Evolutionary conservation across 2,797 vertebrate genomes (phyloP), one percentile per base, ranked within the genome.

Genomic region (Clarias fuscus): DNA sequence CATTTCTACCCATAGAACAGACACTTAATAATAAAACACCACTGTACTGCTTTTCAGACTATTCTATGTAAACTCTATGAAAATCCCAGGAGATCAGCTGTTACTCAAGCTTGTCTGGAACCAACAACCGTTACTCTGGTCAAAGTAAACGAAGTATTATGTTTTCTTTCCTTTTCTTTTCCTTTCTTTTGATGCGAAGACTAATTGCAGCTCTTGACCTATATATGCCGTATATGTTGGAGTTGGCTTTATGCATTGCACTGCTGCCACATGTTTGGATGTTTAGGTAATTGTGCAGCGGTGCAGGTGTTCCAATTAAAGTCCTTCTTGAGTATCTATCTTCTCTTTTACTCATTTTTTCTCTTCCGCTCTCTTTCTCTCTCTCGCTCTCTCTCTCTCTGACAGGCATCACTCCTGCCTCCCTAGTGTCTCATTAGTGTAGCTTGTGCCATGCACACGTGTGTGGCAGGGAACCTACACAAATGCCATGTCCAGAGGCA

Each of bases 361-460:
- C 27, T 43, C 37, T 22, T 30, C 22, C 48, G 37, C 67, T 73
- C 68, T 75, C 70, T 84, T n/a, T 30, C 59, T 75, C 82, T 71
- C 30, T 81, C 37, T 48, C 61, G 43, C 78, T 80, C 33, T 65
- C 80, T 58, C 14, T 85, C 73, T 85, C 84, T 64, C 40, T 58
- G 85, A 71, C 73, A 84, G 82, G 30, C 40, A n/a, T 82, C 83
- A 84, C 82, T 86, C 67, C 7, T 61, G 40, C 71, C 43, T 89
- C 87, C 92, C 91, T 78, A 6, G 89, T 91, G 93, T 87, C 91
- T 95, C 92, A 93, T 95, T 95, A 94, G 91, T 85, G 90, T 86
- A 83, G 90, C 87, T 87, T 90, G 89, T 91, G 89, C 86, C 90
- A 86, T 88, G 56, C 83, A 85, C 75, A 86, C 82, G 90, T 88